phyloP scores from a whole-genome alignment of 2,113 vertebrate species.

The Takifugu bimaculatus region DNA sequence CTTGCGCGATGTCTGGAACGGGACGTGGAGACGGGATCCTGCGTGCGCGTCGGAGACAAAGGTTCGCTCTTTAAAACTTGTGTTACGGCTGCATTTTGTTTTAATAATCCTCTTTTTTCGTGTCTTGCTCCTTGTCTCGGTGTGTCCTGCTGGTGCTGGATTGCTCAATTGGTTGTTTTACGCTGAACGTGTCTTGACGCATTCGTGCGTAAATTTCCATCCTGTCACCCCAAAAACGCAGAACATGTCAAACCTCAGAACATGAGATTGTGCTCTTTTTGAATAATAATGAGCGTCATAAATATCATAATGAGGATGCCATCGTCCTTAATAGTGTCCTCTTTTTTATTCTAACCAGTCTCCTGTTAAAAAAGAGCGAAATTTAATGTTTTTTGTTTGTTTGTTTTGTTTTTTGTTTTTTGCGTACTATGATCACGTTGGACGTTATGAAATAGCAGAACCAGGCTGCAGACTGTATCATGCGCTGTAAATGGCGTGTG shows the following conservation, averaged over 20 bases:
- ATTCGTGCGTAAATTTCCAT: no score
- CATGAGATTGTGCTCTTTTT: no score
- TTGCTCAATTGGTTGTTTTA: no score
- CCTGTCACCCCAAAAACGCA: no score
- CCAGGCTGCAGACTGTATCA: constrained; percentile 11
- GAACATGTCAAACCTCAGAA: no score
- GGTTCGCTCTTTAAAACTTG: constrained; percentile 39
- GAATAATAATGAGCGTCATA: no score
- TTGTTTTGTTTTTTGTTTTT: not conserved
- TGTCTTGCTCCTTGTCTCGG: not conserved
- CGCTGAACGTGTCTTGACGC: no score
- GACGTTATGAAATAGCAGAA: not conserved
- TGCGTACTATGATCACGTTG: not conserved
- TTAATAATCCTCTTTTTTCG: not conserved
- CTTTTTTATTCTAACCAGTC: not conserved
- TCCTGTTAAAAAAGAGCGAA: not conserved
- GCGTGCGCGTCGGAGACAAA: constrained; percentile 35
- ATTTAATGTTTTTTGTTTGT: not conserved
- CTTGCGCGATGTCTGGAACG: constrained; percentile 37
- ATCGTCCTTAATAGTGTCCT: no score
- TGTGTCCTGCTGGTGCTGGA: not conserved
- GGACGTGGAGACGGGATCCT: constrained; percentile 30
- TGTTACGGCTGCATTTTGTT: no score
- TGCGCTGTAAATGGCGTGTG: constrained; percentile 9
- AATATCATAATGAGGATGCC: no score